Evolutionary conservation across 2,797 vertebrate genomes (phyloP).

Genomic region (Limnodromus scolopaceus): DNA sequence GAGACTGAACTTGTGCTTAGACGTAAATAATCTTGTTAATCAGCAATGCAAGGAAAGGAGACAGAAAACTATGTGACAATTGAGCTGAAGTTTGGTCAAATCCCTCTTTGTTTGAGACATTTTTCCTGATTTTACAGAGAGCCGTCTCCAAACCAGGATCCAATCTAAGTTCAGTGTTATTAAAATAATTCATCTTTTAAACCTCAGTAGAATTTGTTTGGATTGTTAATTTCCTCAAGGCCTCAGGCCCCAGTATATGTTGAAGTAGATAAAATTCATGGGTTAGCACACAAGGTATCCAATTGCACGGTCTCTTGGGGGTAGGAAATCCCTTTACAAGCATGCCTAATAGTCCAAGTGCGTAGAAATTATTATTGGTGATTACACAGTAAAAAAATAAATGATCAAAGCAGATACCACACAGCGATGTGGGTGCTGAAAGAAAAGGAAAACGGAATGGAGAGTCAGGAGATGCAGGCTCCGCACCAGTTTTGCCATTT

Average conservation of each 20-base stretch:
- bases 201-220: conserved; percentile 40
- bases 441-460: not conserved
- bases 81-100: not conserved
- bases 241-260: not conserved
- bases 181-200: conserved; percentile 4
- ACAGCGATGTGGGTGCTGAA: not conserved
- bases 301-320: not conserved
- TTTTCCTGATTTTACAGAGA: not conserved
- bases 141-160: not conserved
- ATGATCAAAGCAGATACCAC: not conserved
- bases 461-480: not conserved
- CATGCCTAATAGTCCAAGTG: not conserved
- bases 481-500: not conserved
- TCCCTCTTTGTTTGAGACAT: not conserved
- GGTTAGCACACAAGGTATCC: conserved; percentile 21
- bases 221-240: conserved; percentile 14
- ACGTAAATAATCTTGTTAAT: not conserved
- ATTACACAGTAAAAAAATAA: not conserved
- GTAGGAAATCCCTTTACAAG: conserved; percentile 37
- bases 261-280: conserved; percentile 13
- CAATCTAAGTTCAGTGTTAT: not conserved
- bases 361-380: not conserved
- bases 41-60: not conserved
- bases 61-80: not conserved
- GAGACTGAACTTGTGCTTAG: not conserved